Conservation (phyloP, 2,797 vertebrate genomes). For the Amniataba percoides region DNA sequence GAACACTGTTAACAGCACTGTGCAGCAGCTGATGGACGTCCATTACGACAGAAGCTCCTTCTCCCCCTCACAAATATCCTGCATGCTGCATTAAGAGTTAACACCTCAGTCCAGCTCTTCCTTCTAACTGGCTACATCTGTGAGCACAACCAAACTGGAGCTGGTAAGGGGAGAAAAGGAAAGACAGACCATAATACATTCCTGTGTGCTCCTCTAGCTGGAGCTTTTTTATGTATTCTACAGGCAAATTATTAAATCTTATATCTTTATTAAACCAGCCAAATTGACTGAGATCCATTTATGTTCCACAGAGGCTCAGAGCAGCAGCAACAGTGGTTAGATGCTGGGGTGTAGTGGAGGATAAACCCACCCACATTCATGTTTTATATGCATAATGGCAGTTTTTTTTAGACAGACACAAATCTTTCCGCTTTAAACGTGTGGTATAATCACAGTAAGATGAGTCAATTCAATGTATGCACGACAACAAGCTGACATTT, state of each 20-base stretch:
- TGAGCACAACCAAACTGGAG: neutral
- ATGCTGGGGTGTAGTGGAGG: neutral
- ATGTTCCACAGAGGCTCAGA: neutral
- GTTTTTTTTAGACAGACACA: neutral
- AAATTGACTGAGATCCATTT: neutral
- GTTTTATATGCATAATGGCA: neutral
- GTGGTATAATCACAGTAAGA: neutral
- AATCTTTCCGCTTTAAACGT: too few relatives aligned
- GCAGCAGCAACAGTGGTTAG: neutral
- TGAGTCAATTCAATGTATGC: neutral
- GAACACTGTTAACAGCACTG: slow-evolving; percentile 31
- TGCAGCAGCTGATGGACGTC: slow-evolving; percentile 24
- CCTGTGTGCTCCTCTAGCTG: neutral
- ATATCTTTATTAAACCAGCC: slow-evolving; percentile 1
- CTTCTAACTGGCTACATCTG: neutral
- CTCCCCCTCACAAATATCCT: neutral
- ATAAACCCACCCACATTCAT: neutral
- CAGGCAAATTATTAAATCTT: slow-evolving; percentile 1
- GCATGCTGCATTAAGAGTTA: neutral
- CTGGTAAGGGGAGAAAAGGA: neutral
- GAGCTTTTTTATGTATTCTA: slow-evolving; percentile 13
- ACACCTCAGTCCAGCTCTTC: slow-evolving; percentile 5
- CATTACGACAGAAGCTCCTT: neutral
- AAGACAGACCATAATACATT: slow-evolving; percentile 13
- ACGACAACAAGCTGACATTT: too few relatives aligned